Base-by-base conservation (phyloP, 2,888 invertebrate genomes). In the Aspidiotus rigidus region DNA sequence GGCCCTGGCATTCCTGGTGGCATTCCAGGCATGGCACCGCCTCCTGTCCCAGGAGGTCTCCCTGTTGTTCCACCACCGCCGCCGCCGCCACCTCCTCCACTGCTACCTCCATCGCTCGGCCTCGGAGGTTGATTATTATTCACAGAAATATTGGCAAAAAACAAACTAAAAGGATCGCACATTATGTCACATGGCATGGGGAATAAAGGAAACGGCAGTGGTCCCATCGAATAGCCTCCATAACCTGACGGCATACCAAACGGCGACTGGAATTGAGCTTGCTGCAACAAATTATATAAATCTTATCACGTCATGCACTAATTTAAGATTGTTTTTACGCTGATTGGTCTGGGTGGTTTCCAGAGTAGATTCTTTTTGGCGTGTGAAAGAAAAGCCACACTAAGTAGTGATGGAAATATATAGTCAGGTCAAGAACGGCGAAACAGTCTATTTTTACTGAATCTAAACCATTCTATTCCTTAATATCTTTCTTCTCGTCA, bases 201-300 rank as follows among this genome's bases (percentile, higher is more conserved):
- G 44, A 69, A 69, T 39, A 69, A 13, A 28, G 69, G 69, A 57
- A 69, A 69, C 42, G 69, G 69, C 9, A 69, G 57, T 9, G 57
- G 44, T 28, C 69, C 69, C 63, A 69, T 56, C 10, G 69, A 15
- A 56, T 42, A 62, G n/a, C 55, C 28, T 17, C 57, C 63, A 41
- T 40, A 11, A 8, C 40, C 13, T 11, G 62, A 49, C 17, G 69
- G 69, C 54, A 54, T 56, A 28, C 62, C 69, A n/a, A 44, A 16
- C 49, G 16, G 59, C 6, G 28, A 41, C 10, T 13, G 62, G 11
- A 57, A 57, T 39, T 69, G 69, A 1, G 61, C 62, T 69, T 69
- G 69, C 69, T 69, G 57, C 28, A 69, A 62, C 44, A 62, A 28
- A 60, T 28, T 5, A 28, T 3, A 28, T 28, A 28, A 28, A 28